Percentiles rank a stretch among this genome's conserved stretches.
Conservation (phyloP, 2,113 vertebrate species). For the Corydoras sp. region DNA sequence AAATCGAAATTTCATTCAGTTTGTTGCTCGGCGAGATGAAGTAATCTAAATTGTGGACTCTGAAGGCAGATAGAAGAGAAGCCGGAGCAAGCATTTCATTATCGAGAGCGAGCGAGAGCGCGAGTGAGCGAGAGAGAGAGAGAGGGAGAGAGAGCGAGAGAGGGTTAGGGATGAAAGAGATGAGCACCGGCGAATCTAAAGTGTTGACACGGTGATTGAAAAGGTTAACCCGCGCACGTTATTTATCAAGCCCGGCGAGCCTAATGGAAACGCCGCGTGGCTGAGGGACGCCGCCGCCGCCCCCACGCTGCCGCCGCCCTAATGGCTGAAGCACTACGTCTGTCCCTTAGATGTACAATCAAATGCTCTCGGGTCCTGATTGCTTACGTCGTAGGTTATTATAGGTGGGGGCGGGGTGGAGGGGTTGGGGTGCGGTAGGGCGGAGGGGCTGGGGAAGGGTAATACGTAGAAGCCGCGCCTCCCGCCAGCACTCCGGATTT, state of each 20-base stretch:
- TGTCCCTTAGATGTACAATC: constrained; percentile 92
- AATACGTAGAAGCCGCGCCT: constrained; percentile 52
- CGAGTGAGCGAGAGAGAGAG: constrained; percentile 76
- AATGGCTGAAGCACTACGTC: constrained; percentile 95
- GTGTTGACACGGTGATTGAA: constrained; percentile 99
- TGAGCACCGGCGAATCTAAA: constrained; percentile 99
- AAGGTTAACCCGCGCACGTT: constrained; percentile 99
- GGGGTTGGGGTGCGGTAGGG: neutral
- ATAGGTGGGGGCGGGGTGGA: constrained; percentile 86
- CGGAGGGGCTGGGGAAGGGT: constrained; percentile 42
- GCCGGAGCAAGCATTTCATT: constrained; percentile 99
- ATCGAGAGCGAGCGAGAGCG: constrained; percentile 73
- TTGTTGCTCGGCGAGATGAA: constrained; percentile 99
- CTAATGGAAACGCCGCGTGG: constrained; percentile 95
- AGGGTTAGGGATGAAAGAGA: constrained; percentile 98
- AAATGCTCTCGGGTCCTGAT: constrained; percentile 98
- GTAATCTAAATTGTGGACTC: constrained; percentile 99
- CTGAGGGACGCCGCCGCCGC: constrained; percentile 64
- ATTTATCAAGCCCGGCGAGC: constrained; percentile 97
- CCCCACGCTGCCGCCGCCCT: constrained; percentile 77
- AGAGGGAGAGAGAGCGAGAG: constrained; percentile 74
- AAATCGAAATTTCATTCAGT: constrained; percentile 99
- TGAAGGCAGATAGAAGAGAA: constrained; percentile 99
- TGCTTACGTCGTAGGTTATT: constrained; percentile 96
- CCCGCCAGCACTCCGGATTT: constrained; percentile 4